phyloP scores from a whole-genome alignment of 2,797 vertebrate species.

The Amazona finschi region DNA sequence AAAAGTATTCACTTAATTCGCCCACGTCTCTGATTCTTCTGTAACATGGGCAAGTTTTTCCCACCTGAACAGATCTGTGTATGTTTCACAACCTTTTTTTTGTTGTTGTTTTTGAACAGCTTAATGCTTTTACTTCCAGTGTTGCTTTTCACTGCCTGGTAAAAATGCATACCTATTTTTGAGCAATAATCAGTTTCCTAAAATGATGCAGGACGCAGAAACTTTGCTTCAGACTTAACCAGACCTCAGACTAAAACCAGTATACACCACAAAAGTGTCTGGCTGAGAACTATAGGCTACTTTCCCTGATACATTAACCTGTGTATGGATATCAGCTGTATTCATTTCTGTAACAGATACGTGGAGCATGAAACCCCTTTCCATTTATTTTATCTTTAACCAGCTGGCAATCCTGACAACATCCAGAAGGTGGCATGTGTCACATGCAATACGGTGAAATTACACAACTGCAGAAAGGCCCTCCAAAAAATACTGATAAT shows the following conservation, averaged over 20 bases:
- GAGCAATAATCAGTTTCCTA: background rate
- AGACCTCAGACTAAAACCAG: background rate
- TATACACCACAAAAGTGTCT: rapidly evolving
- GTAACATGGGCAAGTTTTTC: background rate
- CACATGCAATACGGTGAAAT: background rate
- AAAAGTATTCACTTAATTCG: background rate
- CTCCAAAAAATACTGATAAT: background rate
- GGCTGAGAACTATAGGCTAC: background rate
- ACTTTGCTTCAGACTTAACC: background rate
- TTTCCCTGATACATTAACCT: background rate
- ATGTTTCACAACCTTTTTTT: background rate
- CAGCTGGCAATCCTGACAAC: background rate
- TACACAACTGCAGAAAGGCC: background rate
- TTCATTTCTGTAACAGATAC: background rate
- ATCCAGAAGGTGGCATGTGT: conserved; percentile 66
- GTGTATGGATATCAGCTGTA: background rate
- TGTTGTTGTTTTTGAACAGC: background rate
- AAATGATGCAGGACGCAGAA: background rate
- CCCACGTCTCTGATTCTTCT: background rate
- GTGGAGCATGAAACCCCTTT: background rate
- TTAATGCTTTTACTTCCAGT: background rate
- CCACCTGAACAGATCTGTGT: background rate
- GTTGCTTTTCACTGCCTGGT: background rate
- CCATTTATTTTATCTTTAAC: background rate
- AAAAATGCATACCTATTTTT: background rate